Evolutionary conservation across 2,888 invertebrate species (phyloP).

Genomic region (Epistrophella euchroma): DNA sequence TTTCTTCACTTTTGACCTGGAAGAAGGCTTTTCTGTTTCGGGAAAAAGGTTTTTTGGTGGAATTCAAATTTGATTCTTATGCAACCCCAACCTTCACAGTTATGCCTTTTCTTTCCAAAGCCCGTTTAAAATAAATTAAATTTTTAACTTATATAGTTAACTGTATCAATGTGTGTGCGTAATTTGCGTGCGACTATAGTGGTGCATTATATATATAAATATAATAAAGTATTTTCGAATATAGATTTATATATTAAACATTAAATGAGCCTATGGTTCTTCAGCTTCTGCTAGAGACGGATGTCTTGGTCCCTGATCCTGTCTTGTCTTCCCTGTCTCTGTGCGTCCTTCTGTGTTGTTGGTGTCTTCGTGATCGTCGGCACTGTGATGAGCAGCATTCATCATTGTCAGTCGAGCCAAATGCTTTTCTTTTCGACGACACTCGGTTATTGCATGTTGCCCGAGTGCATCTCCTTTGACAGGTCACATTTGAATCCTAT

Average conservation of each 20-base stretch:
- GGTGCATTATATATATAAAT: slow-evolving; percentile 74
- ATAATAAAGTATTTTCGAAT: slow-evolving; percentile 70
- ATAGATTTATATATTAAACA: slow-evolving; percentile 32
- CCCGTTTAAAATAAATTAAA: slow-evolving; percentile 59
- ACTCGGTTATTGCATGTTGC: slow-evolving; percentile 87
- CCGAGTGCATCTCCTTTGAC: slow-evolving; percentile 91
- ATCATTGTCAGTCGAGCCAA: slow-evolving; percentile 82
- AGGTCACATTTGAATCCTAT: slow-evolving; percentile 92
- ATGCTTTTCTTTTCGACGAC: slow-evolving; percentile 85
- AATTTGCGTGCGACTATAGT: slow-evolving; percentile 72
- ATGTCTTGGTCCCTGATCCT: slow-evolving; percentile 48
- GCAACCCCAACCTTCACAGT: slow-evolving; percentile 45
- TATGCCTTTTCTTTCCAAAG: slow-evolving; percentile 42
- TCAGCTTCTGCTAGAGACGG: slow-evolving; percentile 65
- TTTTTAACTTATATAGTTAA: slow-evolving; percentile 54
- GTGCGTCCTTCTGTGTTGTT: slow-evolving; percentile 82
- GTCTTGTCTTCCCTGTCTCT: slow-evolving; percentile 77
- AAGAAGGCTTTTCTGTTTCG: background rate
- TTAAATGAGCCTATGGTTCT: slow-evolving; percentile 62
- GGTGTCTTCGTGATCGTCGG: slow-evolving; percentile 82
- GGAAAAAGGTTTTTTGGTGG: slow-evolving; percentile 51
- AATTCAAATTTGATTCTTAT: slow-evolving; percentile 48
- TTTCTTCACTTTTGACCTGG: slow-evolving; percentile 21
- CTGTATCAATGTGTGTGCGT: slow-evolving; percentile 64
- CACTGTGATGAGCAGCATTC: slow-evolving; percentile 83